Conservation (phyloP, 2,113 vertebrate genomes). For the Dolichotis patagonum region DNA sequence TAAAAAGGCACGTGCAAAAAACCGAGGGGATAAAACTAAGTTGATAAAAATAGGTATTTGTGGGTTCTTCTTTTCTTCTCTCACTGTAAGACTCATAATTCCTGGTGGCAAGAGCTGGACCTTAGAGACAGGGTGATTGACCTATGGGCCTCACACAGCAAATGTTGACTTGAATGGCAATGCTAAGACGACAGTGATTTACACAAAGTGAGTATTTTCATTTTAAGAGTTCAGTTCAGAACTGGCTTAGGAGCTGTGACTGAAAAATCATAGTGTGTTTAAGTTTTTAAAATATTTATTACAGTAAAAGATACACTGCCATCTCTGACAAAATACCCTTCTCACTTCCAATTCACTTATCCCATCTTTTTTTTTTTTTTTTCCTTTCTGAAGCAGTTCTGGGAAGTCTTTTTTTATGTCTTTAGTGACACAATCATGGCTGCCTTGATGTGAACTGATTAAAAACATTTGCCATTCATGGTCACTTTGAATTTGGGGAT, state of each 20-base stretch:
- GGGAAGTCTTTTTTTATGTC: not conserved
- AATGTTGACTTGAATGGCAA: not conserved
- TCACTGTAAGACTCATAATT: not conserved
- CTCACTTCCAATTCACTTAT: not conserved
- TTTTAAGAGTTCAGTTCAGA: not conserved
- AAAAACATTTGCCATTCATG: not conserved
- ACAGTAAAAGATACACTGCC: not conserved
- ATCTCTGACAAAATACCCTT: not conserved
- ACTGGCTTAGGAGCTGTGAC: not conserved
- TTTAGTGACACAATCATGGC: not conserved
- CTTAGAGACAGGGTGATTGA: not conserved
- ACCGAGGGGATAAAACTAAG: not conserved
- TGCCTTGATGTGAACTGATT: not conserved
- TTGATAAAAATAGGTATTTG: not conserved
- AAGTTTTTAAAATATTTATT: not conserved
- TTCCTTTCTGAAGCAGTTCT: not conserved
- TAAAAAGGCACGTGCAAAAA: not conserved
- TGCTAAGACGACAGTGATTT: not conserved
- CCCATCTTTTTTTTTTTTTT: not conserved
- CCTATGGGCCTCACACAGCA: not conserved
- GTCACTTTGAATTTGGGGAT: not conserved
- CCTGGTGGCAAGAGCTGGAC: not conserved
- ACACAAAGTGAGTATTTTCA: not conserved
- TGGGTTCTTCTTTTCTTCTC: not conserved
- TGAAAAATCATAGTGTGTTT: not conserved